These are phyloP conservation scores for Tetragonula carbonaria DNA, from an alignment of 2,888 invertebrate genomes.

Conservation along the genomic window DNA sequence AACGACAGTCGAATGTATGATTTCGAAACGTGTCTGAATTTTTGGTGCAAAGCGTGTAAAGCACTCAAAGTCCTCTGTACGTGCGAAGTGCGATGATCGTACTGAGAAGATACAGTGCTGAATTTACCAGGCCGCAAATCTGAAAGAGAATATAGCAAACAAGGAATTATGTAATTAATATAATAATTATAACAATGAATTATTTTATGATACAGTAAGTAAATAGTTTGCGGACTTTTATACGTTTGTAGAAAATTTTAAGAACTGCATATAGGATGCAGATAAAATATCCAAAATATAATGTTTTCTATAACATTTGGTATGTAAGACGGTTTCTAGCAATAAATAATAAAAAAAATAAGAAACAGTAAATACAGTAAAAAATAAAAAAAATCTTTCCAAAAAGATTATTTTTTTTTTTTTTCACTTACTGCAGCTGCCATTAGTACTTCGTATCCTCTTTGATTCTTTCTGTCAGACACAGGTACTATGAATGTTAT, in stretches of 20 bases:
- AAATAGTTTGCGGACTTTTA: too few species aligned
- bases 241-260: too few species aligned
- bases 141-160: constrained; percentile 83
- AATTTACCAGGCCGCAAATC: constrained; percentile 91
- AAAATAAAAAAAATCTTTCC: not conserved
- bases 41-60: not conserved
- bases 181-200: too few species aligned
- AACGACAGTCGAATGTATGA: not conserved
- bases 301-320: too few species aligned
- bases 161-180: too few species aligned
- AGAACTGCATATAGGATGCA: too few species aligned
- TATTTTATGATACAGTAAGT: too few species aligned
- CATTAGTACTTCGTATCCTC: constrained; percentile 88
- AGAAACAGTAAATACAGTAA: too few species aligned
- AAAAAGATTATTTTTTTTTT: not conserved
- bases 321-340: too few species aligned
- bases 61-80: constrained; percentile 89
- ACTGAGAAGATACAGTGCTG: constrained; percentile 90
- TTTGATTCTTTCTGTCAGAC: constrained; percentile 79
- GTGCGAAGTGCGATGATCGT: constrained; percentile 91
- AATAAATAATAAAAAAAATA: too few species aligned
- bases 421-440: constrained; percentile 89
- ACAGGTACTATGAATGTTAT: constrained; percentile 89
- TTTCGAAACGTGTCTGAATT: not conserved
- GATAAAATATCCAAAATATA: too few species aligned